Conservation (phyloP, 2,113 vertebrate genomes). For the Jacana jacana region DNA sequence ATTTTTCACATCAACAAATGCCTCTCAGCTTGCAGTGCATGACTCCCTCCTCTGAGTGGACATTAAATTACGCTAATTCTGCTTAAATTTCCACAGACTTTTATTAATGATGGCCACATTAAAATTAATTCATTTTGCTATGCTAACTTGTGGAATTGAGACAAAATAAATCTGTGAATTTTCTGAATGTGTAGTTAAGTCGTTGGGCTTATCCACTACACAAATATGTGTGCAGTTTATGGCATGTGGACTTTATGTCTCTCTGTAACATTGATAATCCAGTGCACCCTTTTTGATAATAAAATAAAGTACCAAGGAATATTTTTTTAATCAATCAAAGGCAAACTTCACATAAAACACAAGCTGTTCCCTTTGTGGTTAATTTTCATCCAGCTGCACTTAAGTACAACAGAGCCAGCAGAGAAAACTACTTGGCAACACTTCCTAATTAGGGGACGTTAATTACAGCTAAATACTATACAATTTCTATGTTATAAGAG, state of each 20-base stretch:
- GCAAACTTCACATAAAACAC: conserved; percentile 77
- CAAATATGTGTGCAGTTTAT: not conserved
- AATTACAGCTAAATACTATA: conserved; percentile 79
- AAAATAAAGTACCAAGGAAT: conserved; percentile 69
- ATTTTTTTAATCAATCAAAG: conserved; percentile 76
- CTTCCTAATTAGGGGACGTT: conserved; percentile 78
- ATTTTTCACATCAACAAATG: conserved; percentile 70
- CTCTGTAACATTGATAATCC: conserved; percentile 51
- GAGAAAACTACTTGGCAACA: conserved; percentile 77
- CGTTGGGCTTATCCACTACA: not conserved
- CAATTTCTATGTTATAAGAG: conserved; percentile 73
- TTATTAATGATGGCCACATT: not conserved
- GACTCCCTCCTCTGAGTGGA: conserved; percentile 47
- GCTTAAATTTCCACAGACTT: not conserved
- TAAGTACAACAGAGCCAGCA: conserved; percentile 75
- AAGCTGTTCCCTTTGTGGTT: conserved; percentile 80
- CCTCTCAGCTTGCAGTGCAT: conserved; percentile 54
- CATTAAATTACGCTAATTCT: conserved; percentile 42
- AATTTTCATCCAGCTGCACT: conserved; percentile 79
- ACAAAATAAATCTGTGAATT: conserved; percentile 35
- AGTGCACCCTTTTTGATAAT: conserved; percentile 56
- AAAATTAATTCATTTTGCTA: not conserved
- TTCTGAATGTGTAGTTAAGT: not conserved
- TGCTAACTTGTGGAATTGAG: not conserved
- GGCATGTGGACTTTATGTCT: conserved; percentile 21